Percentiles rank a stretch among this genome's conserved stretches.
These are phyloP conservation scores for Plecotus auritus DNA, from an alignment of 2,113 vertebrate species.

Conservation along the genomic window DNA sequence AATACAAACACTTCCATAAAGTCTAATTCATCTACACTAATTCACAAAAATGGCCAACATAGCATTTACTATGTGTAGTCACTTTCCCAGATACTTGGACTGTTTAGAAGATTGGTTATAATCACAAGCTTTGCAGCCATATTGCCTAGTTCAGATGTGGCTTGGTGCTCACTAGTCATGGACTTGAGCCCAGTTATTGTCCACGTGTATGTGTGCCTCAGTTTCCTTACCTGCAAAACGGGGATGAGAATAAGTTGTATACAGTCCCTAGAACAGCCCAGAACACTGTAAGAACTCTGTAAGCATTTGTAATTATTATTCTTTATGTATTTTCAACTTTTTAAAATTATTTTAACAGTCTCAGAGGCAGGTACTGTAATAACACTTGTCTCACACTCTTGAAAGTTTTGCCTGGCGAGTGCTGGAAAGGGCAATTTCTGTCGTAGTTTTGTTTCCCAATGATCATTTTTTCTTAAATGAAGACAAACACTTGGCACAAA, in stretches of 20 bases:
- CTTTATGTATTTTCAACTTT: not conserved
- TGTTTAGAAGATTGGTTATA: not conserved
- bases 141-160: not conserved
- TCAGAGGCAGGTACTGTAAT: not conserved
- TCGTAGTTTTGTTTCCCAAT: not conserved
- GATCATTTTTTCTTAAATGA: not conserved
- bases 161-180: not conserved
- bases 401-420: not conserved
- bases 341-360: not conserved
- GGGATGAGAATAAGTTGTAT: not conserved
- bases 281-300: not conserved
- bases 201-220: not conserved
- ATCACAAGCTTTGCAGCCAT: not conserved
- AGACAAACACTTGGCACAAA: not conserved
- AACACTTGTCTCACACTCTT: not conserved
- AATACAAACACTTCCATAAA: not conserved
- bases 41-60: not conserved
- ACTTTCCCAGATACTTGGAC: not conserved
- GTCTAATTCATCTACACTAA: not conserved
- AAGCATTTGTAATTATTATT: not conserved
- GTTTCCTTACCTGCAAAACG: not conserved
- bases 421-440: not conserved
- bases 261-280: not conserved
- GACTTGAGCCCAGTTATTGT: not conserved
- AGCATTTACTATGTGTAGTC: not conserved